Percentiles rank a stretch among this genome's conserved stretches.
These are phyloP conservation scores for Lasioglossum morio DNA, from an alignment of 2,888 invertebrate species.

Conservation along the genomic window DNA sequence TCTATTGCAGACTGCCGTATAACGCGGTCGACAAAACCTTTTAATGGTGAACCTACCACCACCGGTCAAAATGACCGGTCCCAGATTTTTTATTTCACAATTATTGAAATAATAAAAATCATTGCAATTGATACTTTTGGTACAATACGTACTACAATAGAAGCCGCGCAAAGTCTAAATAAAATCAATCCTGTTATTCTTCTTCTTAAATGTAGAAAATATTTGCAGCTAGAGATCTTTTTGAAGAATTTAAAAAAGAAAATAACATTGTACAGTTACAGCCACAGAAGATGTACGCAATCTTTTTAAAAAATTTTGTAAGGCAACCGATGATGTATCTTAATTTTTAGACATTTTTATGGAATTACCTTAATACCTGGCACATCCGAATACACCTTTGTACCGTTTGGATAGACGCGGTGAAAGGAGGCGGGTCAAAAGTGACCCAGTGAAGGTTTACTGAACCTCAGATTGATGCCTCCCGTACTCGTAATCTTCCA, in stretches of 20 bases:
- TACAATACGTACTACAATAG: no score
- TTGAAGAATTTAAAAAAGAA: no score
- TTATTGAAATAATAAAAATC: no score
- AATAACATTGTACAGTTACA: no score
- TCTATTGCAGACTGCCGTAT: not conserved
- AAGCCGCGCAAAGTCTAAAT: no score
- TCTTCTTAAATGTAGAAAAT: not conserved
- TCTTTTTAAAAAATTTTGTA: not conserved
- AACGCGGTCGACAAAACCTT: not conserved
- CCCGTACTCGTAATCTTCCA: not conserved
- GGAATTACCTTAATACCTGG: not conserved
- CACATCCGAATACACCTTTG: not conserved
- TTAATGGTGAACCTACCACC: not conserved
- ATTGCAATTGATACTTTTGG: no score
- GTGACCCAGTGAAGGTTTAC: not conserved
- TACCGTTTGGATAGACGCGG: not conserved
- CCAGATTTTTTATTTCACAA: no score
- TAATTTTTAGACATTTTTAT: not conserved
- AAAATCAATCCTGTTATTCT: no score
- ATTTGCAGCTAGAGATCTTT: not conserved
- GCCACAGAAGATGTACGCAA: not conserved
- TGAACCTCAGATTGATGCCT: not conserved
- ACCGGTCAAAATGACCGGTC: no score
- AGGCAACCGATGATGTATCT: not conserved
- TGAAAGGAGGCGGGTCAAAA: not conserved